Evolutionary conservation across 2,888 invertebrate genomes (phyloP), one percentile per base, ranked within the genome.

Genomic region (Dyspetes luteomarginatus): DNA sequence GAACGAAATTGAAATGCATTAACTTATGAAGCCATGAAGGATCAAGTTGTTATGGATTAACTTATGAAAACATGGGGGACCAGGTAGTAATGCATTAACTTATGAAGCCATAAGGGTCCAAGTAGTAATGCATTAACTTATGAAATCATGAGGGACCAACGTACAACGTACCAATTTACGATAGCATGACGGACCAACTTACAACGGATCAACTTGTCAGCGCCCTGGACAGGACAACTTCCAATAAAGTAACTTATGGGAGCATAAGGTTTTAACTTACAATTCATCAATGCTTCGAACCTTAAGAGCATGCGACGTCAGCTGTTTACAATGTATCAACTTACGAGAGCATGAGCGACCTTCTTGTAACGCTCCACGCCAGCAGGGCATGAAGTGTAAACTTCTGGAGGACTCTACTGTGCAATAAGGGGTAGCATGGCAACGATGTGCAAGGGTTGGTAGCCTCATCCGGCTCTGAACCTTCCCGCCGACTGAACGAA

Each of bases 401-500:
- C 64, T 64, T 64, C 45, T 48, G 45, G 17, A 48, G 28, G 17
- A 26, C 45, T 43, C 28, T 24, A 64, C 56, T 58, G 15, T 43
- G n/a, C n/a, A n/a, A 55, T 28, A 15, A 12, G 19, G n/a, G 41
- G 45, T 17, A 45, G 9, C 24, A 30, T 52, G 4, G 22, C 56
- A 30, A 65, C 56, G 65, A 56, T 64, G 64, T 36, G 36, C 41
- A 65, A 52, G 36, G 5, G 62, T 36, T 43, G 24, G 30, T 62
- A 64, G 36, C 55, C 28, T 65, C 22, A 65, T 65, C 52, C 45
- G 36, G 9, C 28, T 19, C n/a, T 36, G 67, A 43, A 28, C 41
- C 52, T 74, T 74, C 65, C 56, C 65, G 22, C 65, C 55, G 45
- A 65, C 26, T 45, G 56, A 65, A 56, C 74, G 48, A 65, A 65